phyloP scores from a whole-genome alignment of 2,113 vertebrate genomes.

The Pithys albifrons region DNA sequence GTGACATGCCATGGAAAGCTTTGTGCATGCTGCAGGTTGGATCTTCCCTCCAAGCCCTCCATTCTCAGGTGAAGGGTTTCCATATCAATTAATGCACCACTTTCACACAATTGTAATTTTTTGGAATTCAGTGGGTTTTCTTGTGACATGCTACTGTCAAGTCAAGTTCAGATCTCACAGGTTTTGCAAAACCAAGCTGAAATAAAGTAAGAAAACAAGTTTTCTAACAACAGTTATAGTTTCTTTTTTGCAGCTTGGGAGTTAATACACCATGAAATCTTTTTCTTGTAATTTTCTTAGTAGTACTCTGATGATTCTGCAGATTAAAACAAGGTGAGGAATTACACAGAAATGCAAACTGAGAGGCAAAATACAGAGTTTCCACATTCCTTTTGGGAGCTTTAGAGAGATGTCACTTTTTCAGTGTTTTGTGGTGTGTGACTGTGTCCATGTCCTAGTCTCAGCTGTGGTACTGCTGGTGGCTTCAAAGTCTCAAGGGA shows the following conservation, averaged over 20 bases:
- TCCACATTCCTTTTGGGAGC: neutral
- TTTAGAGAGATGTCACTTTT: neutral
- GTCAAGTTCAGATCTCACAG: neutral
- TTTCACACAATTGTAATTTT: neutral
- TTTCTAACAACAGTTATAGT: neutral
- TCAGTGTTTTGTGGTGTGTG: neutral
- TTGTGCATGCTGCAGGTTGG: neutral
- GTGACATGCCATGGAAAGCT: neutral
- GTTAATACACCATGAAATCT: neutral
- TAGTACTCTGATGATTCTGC: neutral
- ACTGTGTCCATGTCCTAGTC: neutral
- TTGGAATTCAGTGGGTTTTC: neutral
- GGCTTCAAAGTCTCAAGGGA: neutral
- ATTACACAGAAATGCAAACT: neutral
- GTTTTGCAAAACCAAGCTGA: neutral
- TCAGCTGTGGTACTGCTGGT: neutral
- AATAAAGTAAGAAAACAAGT: neutral
- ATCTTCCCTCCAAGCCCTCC: neutral
- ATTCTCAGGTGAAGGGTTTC: accelerated
- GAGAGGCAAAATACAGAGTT: neutral
- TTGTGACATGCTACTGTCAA: neutral
- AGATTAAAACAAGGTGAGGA: neutral
- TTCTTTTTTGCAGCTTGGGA: neutral
- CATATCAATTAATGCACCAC: neutral
- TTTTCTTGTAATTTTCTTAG: neutral